These are phyloP conservation scores for Chrysopa pallens DNA, from an alignment of 1,140 invertebrate species.

Conservation along the genomic window DNA sequence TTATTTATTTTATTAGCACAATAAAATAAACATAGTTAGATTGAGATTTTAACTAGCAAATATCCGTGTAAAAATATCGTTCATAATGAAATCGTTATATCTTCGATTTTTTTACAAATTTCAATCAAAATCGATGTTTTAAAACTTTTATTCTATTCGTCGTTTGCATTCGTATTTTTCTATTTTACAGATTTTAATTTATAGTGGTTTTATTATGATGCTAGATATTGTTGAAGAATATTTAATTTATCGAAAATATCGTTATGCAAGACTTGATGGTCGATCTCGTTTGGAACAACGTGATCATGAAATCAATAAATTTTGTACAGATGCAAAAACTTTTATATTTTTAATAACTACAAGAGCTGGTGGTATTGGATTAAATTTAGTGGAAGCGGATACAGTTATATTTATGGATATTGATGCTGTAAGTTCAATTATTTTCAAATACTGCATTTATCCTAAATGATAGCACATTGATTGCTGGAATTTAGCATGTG, in stretches of 20 bases:
- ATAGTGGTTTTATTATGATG: constrained; percentile 48
- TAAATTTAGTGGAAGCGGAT: constrained; percentile 56
- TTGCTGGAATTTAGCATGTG: too few species aligned
- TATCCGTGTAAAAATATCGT: too few species aligned
- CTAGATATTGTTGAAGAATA: constrained; percentile 56
- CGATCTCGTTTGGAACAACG: constrained; percentile 18
- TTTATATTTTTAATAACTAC: constrained; percentile 45
- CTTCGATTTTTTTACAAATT: too few species aligned
- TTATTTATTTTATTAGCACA: too few species aligned
- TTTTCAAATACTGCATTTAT: too few species aligned
- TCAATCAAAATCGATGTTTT: too few species aligned
- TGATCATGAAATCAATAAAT: constrained; percentile 25
- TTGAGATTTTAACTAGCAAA: too few species aligned
- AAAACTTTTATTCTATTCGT: too few species aligned
- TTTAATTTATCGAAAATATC: constrained; percentile 28
- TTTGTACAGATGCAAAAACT: constrained; percentile 29
- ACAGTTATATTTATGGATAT: constrained; percentile 63
- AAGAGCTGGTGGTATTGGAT: constrained; percentile 46
- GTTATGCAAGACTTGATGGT: constrained; percentile 50
- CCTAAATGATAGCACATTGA: too few species aligned
- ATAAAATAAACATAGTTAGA: too few species aligned
- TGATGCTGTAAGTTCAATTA: constrained; percentile 34
- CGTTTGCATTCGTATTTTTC: too few species aligned
- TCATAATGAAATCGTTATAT: too few species aligned
- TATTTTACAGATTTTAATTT: constrained; percentile 36